Base-by-base conservation (phyloP, 2,888 invertebrate genomes). In the Chymomyza caudatula region DNA sequence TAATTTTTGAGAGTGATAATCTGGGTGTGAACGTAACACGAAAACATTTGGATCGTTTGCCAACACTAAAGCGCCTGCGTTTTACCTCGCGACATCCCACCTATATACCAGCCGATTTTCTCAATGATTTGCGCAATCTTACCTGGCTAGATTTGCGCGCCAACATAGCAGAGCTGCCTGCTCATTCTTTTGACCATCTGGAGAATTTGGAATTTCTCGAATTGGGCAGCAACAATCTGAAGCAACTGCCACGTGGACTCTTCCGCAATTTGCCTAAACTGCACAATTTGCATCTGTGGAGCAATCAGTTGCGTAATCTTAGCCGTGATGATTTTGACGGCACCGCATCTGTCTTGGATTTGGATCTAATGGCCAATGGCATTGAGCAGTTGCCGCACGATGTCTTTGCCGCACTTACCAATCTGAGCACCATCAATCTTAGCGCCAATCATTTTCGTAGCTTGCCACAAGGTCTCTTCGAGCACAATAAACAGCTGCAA, bases 351-450 rank as follows among this genome's bases (percentile, higher is more conserved):
- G 90, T 96, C 3, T 91, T 92, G 76, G 92, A 92, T 71, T 91
- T 96, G 67, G 95, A 95, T 90, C 88, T 96, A 61, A 93, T 94
- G 76, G 90, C 92, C 13, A 96, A 95, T 88, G 91, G 92, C 57
- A 91, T 96, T 72, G 92, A 92, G 63, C 91, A 91, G 64, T 90
- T 96, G 57, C 92, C 93, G 0, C 87, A 91, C 5, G 92, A 93
- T 74, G 91, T 94, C 56, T 95, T 95, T 85, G 89, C 92, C 61
- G 91, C 92, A 67, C 89, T 95, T 61, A 90, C 89, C 29, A 93
- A 94, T 84, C 90, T 96, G 51, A 92, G 91, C 70, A 91, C 91
- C 67, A 89, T 96, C 51, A 93, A 94, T 85, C 90, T 96, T 69
- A 93, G 92, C 85, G 92, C 91, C n/a, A 95, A 95, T 84, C 92